Evolutionary conservation across 2,797 vertebrate genomes (phyloP).

Genomic region (Macrochelys suwanniensis): DNA sequence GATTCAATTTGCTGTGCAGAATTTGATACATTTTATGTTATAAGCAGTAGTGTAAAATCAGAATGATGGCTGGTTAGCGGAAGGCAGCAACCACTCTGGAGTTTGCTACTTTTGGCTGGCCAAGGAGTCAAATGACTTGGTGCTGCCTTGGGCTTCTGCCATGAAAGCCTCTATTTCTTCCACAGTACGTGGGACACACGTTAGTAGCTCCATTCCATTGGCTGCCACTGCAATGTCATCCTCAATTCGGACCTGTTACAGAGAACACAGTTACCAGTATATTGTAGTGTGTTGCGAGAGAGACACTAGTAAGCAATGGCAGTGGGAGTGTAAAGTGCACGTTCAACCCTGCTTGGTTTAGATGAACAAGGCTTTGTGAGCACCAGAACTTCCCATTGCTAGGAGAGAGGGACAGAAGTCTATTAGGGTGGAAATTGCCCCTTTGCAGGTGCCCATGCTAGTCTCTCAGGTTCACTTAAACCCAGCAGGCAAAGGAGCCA

Average conservation of each 20-base stretch:
- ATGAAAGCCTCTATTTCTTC: constrained; percentile 95
- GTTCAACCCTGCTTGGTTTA: neutral
- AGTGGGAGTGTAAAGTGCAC: fast-evolving
- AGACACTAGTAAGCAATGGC: neutral
- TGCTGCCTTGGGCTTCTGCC: constrained; percentile 77
- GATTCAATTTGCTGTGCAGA: neutral
- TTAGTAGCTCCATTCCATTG: constrained; percentile 91
- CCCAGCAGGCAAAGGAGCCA: neutral
- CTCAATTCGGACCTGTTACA: constrained; percentile 93
- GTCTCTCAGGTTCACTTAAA: neutral
- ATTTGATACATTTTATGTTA: neutral
- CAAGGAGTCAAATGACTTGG: constrained; percentile 84
- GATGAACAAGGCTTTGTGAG: fast-evolving
- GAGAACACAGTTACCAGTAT: fast-evolving
- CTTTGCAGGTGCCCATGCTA: fast-evolving
- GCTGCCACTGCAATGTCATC: constrained; percentile 92
- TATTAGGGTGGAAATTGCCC: fast-evolving
- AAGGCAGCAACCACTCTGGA: neutral
- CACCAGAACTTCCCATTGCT: fast-evolving
- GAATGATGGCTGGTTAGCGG: neutral
- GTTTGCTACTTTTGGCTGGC: constrained; percentile 73
- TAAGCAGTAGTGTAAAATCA: constrained; percentile 15
- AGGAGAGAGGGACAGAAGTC: fast-evolving
- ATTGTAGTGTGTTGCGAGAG: fast-evolving
- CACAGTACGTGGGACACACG: constrained; percentile 94